A percentile compares a stretch with the other conserved stretches of the same genome.
Evolutionary conservation across 1,140 invertebrate genomes (phyloP).

Genomic region (Tetranychus urticae): DNA sequence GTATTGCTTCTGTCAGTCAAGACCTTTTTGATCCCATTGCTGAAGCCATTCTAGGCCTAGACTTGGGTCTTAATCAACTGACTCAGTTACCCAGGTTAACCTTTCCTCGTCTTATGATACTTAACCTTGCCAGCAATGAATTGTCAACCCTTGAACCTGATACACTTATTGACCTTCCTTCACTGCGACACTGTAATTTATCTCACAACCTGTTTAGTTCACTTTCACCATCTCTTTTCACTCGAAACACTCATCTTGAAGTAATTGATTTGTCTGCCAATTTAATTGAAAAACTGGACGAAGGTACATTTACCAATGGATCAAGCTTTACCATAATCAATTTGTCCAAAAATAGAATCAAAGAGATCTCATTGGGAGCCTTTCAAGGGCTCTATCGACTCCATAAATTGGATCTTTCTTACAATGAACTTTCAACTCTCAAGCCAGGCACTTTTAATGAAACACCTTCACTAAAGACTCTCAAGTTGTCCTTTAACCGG

Average conservation of each 20-base stretch:
- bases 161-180: slow-evolving; percentile 5
- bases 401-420: slow-evolving; percentile 16
- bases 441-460: slow-evolving; percentile 10
- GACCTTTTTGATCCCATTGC: slow-evolving; percentile 50
- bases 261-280: slow-evolving; percentile 14
- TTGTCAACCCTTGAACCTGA: slow-evolving; percentile 32
- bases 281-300: slow-evolving; percentile 5
- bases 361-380: slow-evolving; percentile 15
- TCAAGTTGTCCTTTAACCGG: slow-evolving; percentile 29
- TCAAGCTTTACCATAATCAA: slow-evolving; percentile 4
- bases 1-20: slow-evolving; percentile 38
- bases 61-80: slow-evolving; percentile 48
- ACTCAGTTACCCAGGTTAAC: slow-evolving; percentile 20
- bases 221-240: slow-evolving; percentile 8
- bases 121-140: slow-evolving; percentile 55
- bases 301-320: slow-evolving; percentile 4
- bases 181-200: slow-evolving; percentile 12
- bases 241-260: slow-evolving; percentile 5
- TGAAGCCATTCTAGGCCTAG: slow-evolving; percentile 39
- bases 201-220: slow-evolving; percentile 10
- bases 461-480: slow-evolving; percentile 27
- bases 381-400: slow-evolving; percentile 18
- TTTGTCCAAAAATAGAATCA: slow-evolving; percentile 17
- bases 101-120: slow-evolving; percentile 23
- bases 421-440: slow-evolving; percentile 10